Percentiles rank a stretch among this genome's conserved stretches.
These are phyloP conservation scores for Habrosyne pyritoides DNA, from an alignment of 2,888 invertebrate genomes.

Conservation along the genomic window DNA sequence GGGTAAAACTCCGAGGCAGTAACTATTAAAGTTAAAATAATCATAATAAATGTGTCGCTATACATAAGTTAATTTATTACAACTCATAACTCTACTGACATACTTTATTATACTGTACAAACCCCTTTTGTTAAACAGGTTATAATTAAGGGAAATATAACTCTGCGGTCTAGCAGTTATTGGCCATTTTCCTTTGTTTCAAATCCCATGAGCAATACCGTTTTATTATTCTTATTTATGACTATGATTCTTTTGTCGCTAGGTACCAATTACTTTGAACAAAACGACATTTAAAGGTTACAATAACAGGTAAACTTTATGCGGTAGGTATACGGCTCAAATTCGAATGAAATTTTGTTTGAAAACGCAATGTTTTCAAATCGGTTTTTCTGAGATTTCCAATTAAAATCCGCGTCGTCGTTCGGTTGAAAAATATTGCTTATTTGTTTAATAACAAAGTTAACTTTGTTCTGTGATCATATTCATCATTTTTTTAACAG, in stretches of 20 bases:
- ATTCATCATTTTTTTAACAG: background rate
- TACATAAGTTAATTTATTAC: too few species aligned
- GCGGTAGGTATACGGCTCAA: background rate
- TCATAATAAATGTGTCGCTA: too few species aligned
- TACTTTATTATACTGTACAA: background rate
- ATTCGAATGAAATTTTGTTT: background rate
- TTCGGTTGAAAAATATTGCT: background rate
- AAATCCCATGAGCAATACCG: background rate
- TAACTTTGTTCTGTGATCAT: background rate
- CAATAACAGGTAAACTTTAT: background rate
- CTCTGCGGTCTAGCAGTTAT: background rate
- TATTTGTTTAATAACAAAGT: background rate
- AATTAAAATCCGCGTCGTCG: background rate
- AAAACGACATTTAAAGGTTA: background rate
- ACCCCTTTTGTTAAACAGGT: background rate
- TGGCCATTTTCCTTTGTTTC: background rate
- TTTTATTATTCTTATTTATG: conserved; percentile 3
- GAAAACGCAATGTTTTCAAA: background rate
- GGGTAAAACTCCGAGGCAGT: too few species aligned
- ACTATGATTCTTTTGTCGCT: conserved; percentile 4
- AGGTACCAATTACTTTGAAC: background rate
- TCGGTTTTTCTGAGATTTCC: background rate
- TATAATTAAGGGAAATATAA: background rate
- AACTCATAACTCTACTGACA: background rate
- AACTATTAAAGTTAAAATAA: too few species aligned